Conservation (phyloP, 2,888 invertebrate species). For the Polyploca ridens region DNA sequence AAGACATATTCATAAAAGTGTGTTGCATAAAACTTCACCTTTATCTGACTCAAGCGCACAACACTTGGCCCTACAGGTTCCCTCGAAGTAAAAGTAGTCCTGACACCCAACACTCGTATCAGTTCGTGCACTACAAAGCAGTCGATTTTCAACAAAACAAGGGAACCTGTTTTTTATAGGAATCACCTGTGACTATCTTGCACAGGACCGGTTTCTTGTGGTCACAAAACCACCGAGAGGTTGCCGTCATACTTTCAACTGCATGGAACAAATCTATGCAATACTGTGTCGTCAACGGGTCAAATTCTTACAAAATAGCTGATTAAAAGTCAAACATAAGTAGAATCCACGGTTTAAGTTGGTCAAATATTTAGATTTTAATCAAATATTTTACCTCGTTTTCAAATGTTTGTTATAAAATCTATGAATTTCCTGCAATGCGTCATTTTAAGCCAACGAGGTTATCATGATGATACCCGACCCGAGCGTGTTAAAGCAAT, state of each 20-base stretch:
- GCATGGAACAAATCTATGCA: constrained; percentile 32
- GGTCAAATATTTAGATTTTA: neutral
- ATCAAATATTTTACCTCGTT: neutral
- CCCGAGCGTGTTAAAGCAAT: neutral
- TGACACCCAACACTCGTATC: constrained; percentile 37
- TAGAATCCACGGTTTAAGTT: too few relatives aligned
- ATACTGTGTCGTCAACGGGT: constrained; percentile 23
- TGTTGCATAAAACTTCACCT: constrained; percentile 14
- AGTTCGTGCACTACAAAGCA: constrained; percentile 39
- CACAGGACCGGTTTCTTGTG: constrained; percentile 64
- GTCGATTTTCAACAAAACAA: constrained; percentile 60
- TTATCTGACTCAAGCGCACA: constrained; percentile 19
- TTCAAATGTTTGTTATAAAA: neutral
- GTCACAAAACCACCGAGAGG: constrained; percentile 66
- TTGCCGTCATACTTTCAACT: constrained; percentile 62
- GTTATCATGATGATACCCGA: neutral
- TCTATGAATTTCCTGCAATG: neutral
- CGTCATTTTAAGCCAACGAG: neutral
- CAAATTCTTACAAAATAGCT: neutral
- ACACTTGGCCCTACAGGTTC: constrained; percentile 26
- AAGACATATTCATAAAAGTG: constrained; percentile 22
- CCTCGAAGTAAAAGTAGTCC: constrained; percentile 58
- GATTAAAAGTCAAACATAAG: too few relatives aligned
- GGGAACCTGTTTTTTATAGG: constrained; percentile 67
- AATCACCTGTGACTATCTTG: constrained; percentile 72